Evolutionary conservation across 2,797 vertebrate species (phyloP), one percentile per base, ranked within the genome.

Genomic region (Capromys pilorides): DNA sequence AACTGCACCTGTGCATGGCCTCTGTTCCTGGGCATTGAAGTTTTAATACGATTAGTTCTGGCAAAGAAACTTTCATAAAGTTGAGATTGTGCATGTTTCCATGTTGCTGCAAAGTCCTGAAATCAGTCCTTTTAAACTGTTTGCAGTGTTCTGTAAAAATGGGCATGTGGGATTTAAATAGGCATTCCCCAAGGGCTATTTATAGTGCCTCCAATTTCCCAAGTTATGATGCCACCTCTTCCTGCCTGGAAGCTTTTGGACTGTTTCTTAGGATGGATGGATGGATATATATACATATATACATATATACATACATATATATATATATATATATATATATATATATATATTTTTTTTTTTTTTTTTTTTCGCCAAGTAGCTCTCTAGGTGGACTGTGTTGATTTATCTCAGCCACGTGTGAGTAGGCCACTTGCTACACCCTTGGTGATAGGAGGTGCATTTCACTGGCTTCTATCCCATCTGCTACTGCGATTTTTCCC

Each of bases 61-160:
- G 59, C 33, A 45, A 89, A 77, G 62, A 83, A 73, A 61, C 11
- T 59, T 10, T 94, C 90, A 90, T 83, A 78, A 24, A 10, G 62
- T 95, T 64, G 59, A 61, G 22, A 26, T 31, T 89, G 45, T 90
- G 21, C 24, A 1, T 95, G 88, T 89, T 78, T 94, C 62, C 57
- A n/a, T 88, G 73, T 96, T 81, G 33, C 21, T 85, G 54, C 9
- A 85, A 88, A 24, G 54, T 79, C 49, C 86, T 90, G 45, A 82
- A 64, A 79, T 92, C 22, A 64, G 28, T 85, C 45, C 78, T 85
- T 94, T 77, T 41, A 57, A 73, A 92, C 71, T 39, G 33, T 69
- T 75, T 75, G 49, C 8, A 31, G 28, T 45, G 39, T 61, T 69
- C 79, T 66, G 21, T 71, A 79, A 51, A 91, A 82, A 59, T 73